Evolutionary conservation across 2,797 vertebrate genomes (phyloP).

Genomic region (Apogon hyalosoma): DNA sequence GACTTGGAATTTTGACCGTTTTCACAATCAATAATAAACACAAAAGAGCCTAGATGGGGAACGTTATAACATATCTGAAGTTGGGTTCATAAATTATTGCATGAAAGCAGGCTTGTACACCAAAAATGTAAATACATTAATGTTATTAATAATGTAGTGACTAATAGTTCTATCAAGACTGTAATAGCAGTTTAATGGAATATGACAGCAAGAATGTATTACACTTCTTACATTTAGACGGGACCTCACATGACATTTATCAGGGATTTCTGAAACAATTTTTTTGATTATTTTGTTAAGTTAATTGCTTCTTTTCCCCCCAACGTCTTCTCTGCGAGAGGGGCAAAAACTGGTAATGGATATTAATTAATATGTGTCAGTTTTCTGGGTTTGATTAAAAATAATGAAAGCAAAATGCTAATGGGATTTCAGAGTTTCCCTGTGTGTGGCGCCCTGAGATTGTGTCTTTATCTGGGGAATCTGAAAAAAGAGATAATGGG

Average conservation of each 20-base stretch:
- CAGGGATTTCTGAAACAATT: slow-evolving; percentile 85
- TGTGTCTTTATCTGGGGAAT: slow-evolving; percentile 82
- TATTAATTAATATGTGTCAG: slow-evolving; percentile 88
- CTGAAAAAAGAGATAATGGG: slow-evolving; percentile 66
- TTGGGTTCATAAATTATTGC: slow-evolving; percentile 99
- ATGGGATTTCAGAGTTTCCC: slow-evolving; percentile 81
- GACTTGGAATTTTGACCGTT: slow-evolving; percentile 96
- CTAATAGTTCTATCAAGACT: slow-evolving; percentile 92
- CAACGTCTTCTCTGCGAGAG: slow-evolving; percentile 77
- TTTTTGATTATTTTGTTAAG: slow-evolving; percentile 88
- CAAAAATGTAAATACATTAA: slow-evolving; percentile 99
- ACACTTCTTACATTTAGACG: slow-evolving; percentile 84
- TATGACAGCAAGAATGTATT: slow-evolving; percentile 89
- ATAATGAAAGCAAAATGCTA: slow-evolving; percentile 85
- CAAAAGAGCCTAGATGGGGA: slow-evolving; percentile 96
- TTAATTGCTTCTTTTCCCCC: slow-evolving; percentile 85
- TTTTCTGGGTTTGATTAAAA: slow-evolving; percentile 87
- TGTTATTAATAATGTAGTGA: slow-evolving; percentile 99
- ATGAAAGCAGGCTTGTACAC: slow-evolving; percentile 99
- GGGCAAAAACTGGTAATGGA: slow-evolving; percentile 81
- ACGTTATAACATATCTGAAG: slow-evolving; percentile 97
- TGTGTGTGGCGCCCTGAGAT: slow-evolving; percentile 82
- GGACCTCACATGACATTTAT: slow-evolving; percentile 86
- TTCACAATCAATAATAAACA: slow-evolving; percentile 99
- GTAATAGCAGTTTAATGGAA: slow-evolving; percentile 91